phyloP scores from a whole-genome alignment of 2,888 invertebrate genomes.

The Capitulum mitella region DNA sequence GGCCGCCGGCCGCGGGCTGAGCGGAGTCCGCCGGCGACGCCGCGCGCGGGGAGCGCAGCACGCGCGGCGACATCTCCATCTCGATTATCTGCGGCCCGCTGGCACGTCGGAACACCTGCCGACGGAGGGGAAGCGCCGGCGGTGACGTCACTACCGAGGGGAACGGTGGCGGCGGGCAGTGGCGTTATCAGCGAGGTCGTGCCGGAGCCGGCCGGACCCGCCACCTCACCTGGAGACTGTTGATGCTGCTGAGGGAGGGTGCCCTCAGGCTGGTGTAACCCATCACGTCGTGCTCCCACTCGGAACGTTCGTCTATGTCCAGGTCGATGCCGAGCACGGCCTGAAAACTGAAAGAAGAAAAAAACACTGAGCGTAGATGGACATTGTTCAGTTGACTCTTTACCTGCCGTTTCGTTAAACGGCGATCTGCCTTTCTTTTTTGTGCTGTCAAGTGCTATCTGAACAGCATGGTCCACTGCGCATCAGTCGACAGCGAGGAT shows the following conservation, averaged over 20 bases:
- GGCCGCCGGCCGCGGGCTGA: neutral
- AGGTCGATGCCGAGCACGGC: neutral
- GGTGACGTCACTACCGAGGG: too few relatives aligned
- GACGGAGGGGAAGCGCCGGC: too few relatives aligned
- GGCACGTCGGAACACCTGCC: neutral
- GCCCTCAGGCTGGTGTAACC: neutral
- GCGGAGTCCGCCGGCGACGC: neutral
- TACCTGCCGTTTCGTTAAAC: too few relatives aligned
- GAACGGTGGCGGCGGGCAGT: too few relatives aligned
- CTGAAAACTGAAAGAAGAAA: neutral
- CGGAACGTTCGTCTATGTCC: neutral
- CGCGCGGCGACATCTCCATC: conserved; percentile 4
- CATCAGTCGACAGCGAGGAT: too few relatives aligned
- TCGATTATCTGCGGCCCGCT: neutral
- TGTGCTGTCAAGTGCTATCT: too few relatives aligned
- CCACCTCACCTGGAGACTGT: neutral
- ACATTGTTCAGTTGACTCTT: too few relatives aligned
- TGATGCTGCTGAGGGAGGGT: neutral
- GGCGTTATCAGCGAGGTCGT: too few relatives aligned
- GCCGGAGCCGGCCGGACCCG: neutral
- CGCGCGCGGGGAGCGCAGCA: neutral
- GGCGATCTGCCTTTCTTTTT: too few relatives aligned
- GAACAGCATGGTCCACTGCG: too few relatives aligned
- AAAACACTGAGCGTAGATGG: too few relatives aligned
- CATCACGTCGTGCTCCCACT: conserved; percentile 6